A percentile compares a stretch with the other conserved stretches of the same genome.
phyloP scores from a whole-genome alignment of 2,797 vertebrate genomes.

The Siniperca scherzeri region DNA sequence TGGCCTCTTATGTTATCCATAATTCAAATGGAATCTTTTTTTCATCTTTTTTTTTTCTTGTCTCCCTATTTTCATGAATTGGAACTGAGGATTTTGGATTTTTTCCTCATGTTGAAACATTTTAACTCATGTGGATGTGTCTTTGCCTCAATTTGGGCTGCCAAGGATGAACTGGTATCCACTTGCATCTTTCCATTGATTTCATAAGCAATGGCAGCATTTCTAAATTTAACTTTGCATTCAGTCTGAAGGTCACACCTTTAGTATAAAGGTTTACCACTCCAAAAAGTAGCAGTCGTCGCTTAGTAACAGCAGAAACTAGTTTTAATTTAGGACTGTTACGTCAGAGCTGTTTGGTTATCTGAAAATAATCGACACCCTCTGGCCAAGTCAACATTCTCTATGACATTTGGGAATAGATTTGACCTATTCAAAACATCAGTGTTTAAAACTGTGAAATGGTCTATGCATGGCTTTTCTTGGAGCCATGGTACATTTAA shows the following conservation, averaged over 20 bases:
- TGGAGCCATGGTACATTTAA: conserved; percentile 23
- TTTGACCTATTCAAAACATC: conserved; percentile 19
- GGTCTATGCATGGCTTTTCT: conserved; percentile 31
- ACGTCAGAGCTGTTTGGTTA: not conserved
- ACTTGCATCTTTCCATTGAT: not conserved
- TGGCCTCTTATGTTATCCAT: not conserved
- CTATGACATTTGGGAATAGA: not conserved
- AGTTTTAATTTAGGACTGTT: not conserved
- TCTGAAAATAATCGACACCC: not conserved
- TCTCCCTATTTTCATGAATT: not conserved
- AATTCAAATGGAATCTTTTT: not conserved
- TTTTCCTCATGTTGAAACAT: not conserved
- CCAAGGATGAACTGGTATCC: not conserved
- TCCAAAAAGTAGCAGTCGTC: not conserved
- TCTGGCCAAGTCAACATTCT: not conserved
- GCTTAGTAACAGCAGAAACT: conserved; percentile 10
- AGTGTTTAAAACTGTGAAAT: conserved; percentile 20
- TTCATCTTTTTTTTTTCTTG: not conserved
- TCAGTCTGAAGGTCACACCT: conserved; percentile 13
- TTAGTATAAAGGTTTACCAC: not conserved
- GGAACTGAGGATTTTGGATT: not conserved
- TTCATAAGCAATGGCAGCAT: not conserved
- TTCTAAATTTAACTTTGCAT: not conserved
- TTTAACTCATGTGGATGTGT: not conserved
- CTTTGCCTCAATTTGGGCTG: not conserved